Evolutionary conservation across 2,888 invertebrate genomes (phyloP), one percentile per base, ranked within the genome.

Genomic region (Cosmia pyralina): DNA sequence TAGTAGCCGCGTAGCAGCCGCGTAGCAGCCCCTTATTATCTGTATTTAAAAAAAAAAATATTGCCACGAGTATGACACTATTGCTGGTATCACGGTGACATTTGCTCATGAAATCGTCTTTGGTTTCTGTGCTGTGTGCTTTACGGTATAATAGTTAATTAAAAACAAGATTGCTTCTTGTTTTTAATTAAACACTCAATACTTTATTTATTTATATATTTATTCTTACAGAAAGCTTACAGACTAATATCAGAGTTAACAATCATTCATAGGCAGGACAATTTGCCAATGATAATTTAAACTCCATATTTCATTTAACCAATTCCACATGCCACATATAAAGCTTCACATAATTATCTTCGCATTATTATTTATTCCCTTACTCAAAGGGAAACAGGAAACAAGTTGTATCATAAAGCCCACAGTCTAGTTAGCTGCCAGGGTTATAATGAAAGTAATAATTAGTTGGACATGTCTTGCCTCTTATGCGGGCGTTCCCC

Each of bases 381-480:
- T 44, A 22, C 17, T 74, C 41, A 10, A 72, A 62, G 17, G 53
- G 55, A 78, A 72, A 72, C 69, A 69, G 72, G 69, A 58, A 74
- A 70, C 67, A 50, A 65, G 55, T 38, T 50, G 11, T 62, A 71
- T 70, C 65, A 53, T 72, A 62, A 82, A 79, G 48, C 62, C 59
- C 65, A 62, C 60, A 62, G 60, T 71, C 52, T 64, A 65, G 50
- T 75, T 79, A 74, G 60, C 73, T 65, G 52, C 59, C 57, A 70
- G 38, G 69, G 68, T 67, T 57, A 64, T 69, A 72, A 85, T 77
- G 76, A 79, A 64, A 69, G 77, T 80, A 74, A 70, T 84, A 83
- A 86, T 84, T 81, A 82, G 76, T 76, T 74, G 65, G 76, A 69
- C 85, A 79, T 81, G 84, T 81, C 63, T 77, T 62, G 69, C 53